These are phyloP conservation scores for Rhincodon typus DNA, from an alignment of 2,797 vertebrate genomes.

Conservation along the genomic window DNA sequence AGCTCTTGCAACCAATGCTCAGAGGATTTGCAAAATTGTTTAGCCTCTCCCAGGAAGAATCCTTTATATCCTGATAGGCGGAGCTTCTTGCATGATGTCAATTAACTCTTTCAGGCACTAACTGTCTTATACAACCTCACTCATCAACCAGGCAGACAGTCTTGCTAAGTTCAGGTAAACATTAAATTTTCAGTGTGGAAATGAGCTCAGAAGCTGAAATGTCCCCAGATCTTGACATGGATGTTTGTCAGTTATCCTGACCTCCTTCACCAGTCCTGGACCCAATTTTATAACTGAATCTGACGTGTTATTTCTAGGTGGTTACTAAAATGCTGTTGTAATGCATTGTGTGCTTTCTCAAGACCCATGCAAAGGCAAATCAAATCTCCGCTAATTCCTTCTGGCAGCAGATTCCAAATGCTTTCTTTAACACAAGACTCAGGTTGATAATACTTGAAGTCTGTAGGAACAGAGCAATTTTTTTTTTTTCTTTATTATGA, in stretches of 20 bases:
- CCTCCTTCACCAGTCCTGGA: not conserved
- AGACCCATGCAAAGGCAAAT: not conserved
- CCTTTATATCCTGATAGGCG: too few species aligned
- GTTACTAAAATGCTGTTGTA: not conserved
- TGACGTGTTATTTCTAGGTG: not conserved
- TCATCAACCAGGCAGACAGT: not conserved
- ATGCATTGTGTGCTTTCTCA: not conserved
- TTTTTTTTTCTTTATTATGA: not conserved
- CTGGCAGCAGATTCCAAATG: not conserved
- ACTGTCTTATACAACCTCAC: too few species aligned
- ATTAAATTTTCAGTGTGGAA: not conserved
- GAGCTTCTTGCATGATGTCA: too few species aligned
- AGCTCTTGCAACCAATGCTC: too few species aligned
- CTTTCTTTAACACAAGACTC: not conserved
- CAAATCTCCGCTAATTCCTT: conserved; percentile 28
- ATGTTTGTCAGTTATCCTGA: not conserved
- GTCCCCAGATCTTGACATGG: not conserved
- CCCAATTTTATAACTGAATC: not conserved
- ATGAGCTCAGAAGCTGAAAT: not conserved
- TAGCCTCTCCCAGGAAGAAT: too few species aligned
- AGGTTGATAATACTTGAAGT: conserved; percentile 1
- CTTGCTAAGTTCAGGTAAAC: not conserved
- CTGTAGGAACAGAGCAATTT: not conserved
- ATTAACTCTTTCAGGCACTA: too few species aligned
- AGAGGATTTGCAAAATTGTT: too few species aligned